A percentile compares a stretch with the other conserved stretches of the same genome.
Conservation (phyloP, 2,888 invertebrate species). For the Apoderus coryli region DNA sequence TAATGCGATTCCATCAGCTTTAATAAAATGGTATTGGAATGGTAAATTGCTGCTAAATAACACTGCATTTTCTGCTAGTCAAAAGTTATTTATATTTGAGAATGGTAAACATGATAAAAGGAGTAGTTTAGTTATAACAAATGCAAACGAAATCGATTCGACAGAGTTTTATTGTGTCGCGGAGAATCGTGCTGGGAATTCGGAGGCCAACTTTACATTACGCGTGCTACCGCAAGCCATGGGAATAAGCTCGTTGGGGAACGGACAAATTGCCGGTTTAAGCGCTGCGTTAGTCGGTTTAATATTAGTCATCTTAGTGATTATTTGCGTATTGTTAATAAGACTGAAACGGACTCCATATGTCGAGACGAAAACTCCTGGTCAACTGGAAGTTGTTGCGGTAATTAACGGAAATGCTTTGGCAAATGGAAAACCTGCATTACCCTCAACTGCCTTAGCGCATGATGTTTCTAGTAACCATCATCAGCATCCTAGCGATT, state of each 20-base stretch:
- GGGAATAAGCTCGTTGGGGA: constrained; percentile 68
- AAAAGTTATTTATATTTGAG: constrained; percentile 61
- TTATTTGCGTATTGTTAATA: constrained; percentile 58
- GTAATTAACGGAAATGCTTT: constrained; percentile 38
- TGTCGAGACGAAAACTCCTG: constrained; percentile 62
- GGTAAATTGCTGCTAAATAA: constrained; percentile 64
- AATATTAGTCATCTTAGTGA: constrained; percentile 57
- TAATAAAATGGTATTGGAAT: constrained; percentile 78
- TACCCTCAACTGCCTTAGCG: constrained; percentile 31
- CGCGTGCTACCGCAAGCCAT: constrained; percentile 64
- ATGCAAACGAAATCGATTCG: constrained; percentile 70
- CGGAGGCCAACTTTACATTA: constrained; percentile 79
- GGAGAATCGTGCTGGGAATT: constrained; percentile 76
- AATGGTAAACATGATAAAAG: constrained; percentile 62
- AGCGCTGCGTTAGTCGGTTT: constrained; percentile 69
- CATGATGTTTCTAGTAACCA: constrained; percentile 28
- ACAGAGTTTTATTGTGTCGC: constrained; percentile 81
- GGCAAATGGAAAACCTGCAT: constrained; percentile 35
- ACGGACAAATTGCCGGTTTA: constrained; percentile 73
- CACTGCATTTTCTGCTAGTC: constrained; percentile 63
- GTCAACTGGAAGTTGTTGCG: constrained; percentile 56
- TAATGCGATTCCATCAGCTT: constrained; percentile 66
- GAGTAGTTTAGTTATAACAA: constrained; percentile 62
- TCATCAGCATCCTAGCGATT: constrained; percentile 31
- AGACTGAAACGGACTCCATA: constrained; percentile 58